Percentiles rank a stretch among this genome's conserved stretches.
Evolutionary conservation across 2,888 invertebrate genomes (phyloP).

Genomic region (Hesperia comma): DNA sequence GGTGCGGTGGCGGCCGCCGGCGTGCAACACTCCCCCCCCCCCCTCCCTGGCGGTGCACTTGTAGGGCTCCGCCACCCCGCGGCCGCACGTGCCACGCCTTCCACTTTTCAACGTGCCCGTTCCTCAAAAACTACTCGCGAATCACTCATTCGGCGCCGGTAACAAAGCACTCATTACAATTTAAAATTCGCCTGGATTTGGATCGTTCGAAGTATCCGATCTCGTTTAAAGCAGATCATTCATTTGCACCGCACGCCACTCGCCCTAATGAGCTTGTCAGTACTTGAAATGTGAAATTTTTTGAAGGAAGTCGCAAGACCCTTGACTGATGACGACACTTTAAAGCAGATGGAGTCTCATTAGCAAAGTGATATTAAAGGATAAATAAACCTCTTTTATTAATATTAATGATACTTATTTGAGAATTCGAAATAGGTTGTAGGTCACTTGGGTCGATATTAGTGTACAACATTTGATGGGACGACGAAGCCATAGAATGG

Average conservation of each 20-base stretch:
- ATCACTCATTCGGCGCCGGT: constrained; percentile 35
- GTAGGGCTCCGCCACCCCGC: constrained; percentile 71
- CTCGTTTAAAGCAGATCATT: constrained; percentile 13
- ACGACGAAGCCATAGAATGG: constrained; percentile 60
- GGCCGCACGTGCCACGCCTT: constrained; percentile 67
- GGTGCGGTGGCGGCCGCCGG: constrained; percentile 50
- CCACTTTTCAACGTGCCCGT: constrained; percentile 46
- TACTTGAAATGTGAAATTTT: constrained; percentile 15
- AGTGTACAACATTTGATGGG: constrained; percentile 40
- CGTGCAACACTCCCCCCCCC: constrained; percentile 68
- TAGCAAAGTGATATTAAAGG: neutral
- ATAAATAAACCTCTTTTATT: neutral
- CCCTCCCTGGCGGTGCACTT: constrained; percentile 61
- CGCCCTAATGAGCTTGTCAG: constrained; percentile 7
- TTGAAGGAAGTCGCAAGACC: neutral
- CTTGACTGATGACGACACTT: neutral
- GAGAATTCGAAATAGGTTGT: constrained; percentile 1
- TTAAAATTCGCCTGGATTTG: constrained; percentile 27
- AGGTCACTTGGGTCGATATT: constrained; percentile 41
- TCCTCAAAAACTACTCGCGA: constrained; percentile 46
- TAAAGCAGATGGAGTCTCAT: neutral
- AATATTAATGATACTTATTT: neutral
- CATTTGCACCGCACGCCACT: constrained; percentile 4
- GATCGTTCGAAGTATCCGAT: constrained; percentile 21
- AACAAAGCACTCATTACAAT: constrained; percentile 37